Percentiles rank a stretch among this genome's conserved stretches.
phyloP scores from a whole-genome alignment of 2,888 invertebrate genomes.

The Frankliniella intonsa region DNA sequence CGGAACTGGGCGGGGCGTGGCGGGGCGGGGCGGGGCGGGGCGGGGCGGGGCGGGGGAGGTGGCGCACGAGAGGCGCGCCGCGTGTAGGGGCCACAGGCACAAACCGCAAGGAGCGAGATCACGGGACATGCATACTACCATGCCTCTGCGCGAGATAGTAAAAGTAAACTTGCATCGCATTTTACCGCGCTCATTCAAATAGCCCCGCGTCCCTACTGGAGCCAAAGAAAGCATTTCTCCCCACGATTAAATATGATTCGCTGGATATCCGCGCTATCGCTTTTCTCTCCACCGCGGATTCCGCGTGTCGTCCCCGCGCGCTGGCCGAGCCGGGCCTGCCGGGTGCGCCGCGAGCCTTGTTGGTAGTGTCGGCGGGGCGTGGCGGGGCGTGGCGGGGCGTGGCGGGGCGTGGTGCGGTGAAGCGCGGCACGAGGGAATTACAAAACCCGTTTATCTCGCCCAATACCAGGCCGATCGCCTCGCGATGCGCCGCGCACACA shows the following conservation, averaged over 20 bases:
- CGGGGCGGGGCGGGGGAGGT: not conserved
- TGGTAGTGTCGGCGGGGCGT: not conserved
- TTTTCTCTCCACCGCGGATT: not conserved
- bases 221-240: no score
- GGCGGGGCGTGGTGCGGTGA: not conserved
- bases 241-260: no score
- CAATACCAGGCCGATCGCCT: slow-evolving; percentile 5
- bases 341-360: not conserved
- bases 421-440: not conserved
- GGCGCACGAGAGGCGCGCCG: no score
- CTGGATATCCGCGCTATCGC: not conserved
- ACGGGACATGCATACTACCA: not conserved
- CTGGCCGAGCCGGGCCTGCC: not conserved
- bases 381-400: not conserved
- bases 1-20: not conserved
- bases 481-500: slow-evolving; percentile 18
- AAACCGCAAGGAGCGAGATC: not conserved
- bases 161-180: no score
- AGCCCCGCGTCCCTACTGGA: no score
- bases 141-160: no score
- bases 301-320: not conserved
- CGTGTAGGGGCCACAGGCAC: not conserved
- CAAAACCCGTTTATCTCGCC: slow-evolving; percentile 19
- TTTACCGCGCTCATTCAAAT: no score
- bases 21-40: not conserved